Base-by-base conservation (phyloP, 2,888 invertebrate species). In the Cryptosula pallasiana region DNA sequence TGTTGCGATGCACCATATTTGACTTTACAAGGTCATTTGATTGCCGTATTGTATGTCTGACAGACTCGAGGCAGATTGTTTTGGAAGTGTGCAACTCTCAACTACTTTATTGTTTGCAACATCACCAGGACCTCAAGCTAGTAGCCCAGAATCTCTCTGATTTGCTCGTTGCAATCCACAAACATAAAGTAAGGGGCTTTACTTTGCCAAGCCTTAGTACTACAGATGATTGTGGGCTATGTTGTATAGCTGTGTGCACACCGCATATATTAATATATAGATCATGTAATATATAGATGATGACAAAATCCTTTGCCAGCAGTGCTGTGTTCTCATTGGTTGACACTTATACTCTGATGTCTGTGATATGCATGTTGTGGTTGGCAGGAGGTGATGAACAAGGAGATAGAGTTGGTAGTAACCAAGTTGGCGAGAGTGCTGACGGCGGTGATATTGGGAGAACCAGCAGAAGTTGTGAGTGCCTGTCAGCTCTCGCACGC, bases 141-240 rank as follows among this genome's bases (percentile, higher is more conserved):
- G 94, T 94, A 80, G 91, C 94, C 0, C 92, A 92, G 74, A 93
- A 95, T 78, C 86, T 96, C 13, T 91, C 92, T 0, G 94, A 95
- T 82, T 90, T 95, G 35, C 88, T 95, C 25, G 89, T 88, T 58
- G 89, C 88, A 78, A 82, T 90, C 25, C 88, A 88, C 79, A 88
- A 72, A 16, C 78, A 80, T 69, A 79, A 81, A 76, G 69, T 73
- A 71, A 74, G 45, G 5, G 5, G 45, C n/a, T n/a, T n/a, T n/a
- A n/a, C n/a, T n/a, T n/a, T n/a, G n/a, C n/a, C n/a, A n/a, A n/a
- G n/a, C n/a, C n/a, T n/a, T n/a, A n/a, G n/a, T n/a, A n/a, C n/a
- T n/a, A n/a, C n/a, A n/a, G n/a, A n/a, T n/a, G n/a, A n/a, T n/a
- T n/a, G n/a, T n/a, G n/a, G n/a, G n/a, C n/a, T n/a, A n/a, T n/a